A percentile compares a stretch with the other conserved stretches of the same genome.
Conservation (phyloP, 2,113 vertebrate species). For the Paramormyrops kingsleyae region DNA sequence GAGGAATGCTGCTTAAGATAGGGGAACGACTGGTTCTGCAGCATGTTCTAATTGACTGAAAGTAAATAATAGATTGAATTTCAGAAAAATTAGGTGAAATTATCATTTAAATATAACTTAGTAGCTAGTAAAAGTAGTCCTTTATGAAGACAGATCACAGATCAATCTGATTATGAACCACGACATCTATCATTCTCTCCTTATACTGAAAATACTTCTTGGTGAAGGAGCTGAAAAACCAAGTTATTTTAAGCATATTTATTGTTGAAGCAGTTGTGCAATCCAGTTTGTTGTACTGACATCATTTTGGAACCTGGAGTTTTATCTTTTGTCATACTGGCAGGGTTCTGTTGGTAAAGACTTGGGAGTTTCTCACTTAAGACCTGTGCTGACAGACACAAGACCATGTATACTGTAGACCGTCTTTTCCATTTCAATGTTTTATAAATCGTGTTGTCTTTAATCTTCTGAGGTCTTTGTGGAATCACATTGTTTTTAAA, state of each 20-base stretch:
- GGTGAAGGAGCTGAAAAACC: neutral
- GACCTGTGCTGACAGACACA: conserved; percentile 31
- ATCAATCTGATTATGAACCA: conserved; percentile 12
- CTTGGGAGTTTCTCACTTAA: conserved; percentile 34
- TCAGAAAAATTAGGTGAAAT: neutral
- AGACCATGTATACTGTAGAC: conserved; percentile 27
- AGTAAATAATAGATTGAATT: neutral
- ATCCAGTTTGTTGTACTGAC: conserved; percentile 28
- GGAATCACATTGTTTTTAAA: conserved; percentile 14
- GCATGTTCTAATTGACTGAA: conserved; percentile 17
- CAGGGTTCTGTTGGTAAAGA: conserved; percentile 27
- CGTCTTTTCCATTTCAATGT: conserved; percentile 34
- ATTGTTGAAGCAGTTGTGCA: conserved; percentile 18
- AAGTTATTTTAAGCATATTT: conserved; percentile 27
- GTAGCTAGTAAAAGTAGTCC: neutral
- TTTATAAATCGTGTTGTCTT: conserved; percentile 35
- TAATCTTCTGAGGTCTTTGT: conserved; percentile 22
- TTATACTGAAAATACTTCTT: conserved; percentile 23
- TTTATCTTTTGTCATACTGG: conserved; percentile 29
- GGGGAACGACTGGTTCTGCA: conserved; percentile 22
- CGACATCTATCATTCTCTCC: conserved; percentile 3
- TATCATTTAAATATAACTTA: neutral
- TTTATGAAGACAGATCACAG: neutral
- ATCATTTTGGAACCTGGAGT: conserved; percentile 32
- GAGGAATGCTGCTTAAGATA: conserved; percentile 26